Percentiles rank a stretch among this genome's conserved stretches.
phyloP scores from a whole-genome alignment of 1,140 invertebrate species.

The Cyrtorhinus lividipennis region DNA sequence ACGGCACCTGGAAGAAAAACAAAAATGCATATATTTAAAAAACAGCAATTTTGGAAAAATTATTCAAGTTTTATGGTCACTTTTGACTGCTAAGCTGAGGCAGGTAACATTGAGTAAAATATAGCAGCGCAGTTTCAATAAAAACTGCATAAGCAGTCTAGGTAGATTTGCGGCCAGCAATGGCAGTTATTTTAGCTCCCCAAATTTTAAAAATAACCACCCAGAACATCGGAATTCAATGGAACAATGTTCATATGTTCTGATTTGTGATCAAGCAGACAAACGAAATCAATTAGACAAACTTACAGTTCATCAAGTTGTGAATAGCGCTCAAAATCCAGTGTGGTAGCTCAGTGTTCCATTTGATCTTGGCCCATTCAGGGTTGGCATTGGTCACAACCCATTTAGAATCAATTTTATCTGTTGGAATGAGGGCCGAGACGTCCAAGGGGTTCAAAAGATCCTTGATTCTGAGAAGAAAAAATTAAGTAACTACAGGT shows the following conservation, averaged over 20 bases:
- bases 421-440: neutral
- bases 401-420: constrained; percentile 18
- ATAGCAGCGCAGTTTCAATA: too few relatives aligned
- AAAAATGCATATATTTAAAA: neutral
- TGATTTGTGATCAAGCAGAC: too few relatives aligned
- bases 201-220: too few relatives aligned
- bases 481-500: too few relatives aligned
- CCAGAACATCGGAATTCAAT: too few relatives aligned
- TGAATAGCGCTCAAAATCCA: constrained; percentile 19
- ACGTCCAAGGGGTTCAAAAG: constrained; percentile 6
- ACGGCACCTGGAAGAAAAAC: constrained; percentile 17
- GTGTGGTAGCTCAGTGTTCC: constrained; percentile 18
- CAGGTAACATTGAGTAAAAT: too few relatives aligned
- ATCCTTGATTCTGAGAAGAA: neutral
- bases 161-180: too few relatives aligned
- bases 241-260: too few relatives aligned
- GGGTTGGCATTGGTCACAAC: constrained; percentile 17
- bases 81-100: too few relatives aligned
- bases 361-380: constrained; percentile 14
- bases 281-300: too few relatives aligned
- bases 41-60: neutral
- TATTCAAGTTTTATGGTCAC: neutral
- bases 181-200: too few relatives aligned
- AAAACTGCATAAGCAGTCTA: too few relatives aligned
- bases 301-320: constrained; percentile 17